A percentile compares a stretch with the other conserved stretches of the same genome.
Conservation (phyloP, 2,113 vertebrate species). For the Notiomystis cincta region DNA sequence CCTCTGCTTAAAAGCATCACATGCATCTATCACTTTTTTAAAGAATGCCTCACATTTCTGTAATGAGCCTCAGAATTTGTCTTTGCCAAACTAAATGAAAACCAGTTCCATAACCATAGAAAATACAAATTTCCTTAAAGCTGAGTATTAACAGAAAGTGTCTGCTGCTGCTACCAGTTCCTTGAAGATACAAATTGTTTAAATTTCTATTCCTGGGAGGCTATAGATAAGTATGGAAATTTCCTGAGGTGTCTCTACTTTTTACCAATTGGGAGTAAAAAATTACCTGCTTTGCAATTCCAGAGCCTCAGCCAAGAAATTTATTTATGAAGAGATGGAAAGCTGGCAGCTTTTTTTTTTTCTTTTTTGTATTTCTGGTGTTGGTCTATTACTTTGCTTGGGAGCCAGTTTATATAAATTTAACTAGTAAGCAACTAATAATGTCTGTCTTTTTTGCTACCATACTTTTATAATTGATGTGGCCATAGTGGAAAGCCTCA, state of each 20-base stretch:
- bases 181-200: neutral
- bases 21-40: neutral
- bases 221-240: neutral
- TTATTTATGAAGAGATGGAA: neutral
- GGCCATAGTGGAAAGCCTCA: neutral
- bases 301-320: neutral
- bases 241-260: neutral
- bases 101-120: neutral
- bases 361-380: neutral
- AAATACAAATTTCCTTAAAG: neutral
- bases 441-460: neutral
- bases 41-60: neutral
- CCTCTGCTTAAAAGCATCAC: neutral
- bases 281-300: neutral
- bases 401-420: neutral
- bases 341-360: neutral
- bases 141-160: neutral
- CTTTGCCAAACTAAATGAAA: constrained; percentile 3
- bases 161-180: neutral
- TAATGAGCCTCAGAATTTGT: neutral
- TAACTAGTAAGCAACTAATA: neutral
- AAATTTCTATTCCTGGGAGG: neutral
- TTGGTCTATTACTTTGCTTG: neutral
- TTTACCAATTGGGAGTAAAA: neutral
- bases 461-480: neutral